Evolutionary conservation across 35 echinoderm and acorn worm genomes (phyloP).

Genomic region (Strongylocentrotus purpuratus): DNA sequence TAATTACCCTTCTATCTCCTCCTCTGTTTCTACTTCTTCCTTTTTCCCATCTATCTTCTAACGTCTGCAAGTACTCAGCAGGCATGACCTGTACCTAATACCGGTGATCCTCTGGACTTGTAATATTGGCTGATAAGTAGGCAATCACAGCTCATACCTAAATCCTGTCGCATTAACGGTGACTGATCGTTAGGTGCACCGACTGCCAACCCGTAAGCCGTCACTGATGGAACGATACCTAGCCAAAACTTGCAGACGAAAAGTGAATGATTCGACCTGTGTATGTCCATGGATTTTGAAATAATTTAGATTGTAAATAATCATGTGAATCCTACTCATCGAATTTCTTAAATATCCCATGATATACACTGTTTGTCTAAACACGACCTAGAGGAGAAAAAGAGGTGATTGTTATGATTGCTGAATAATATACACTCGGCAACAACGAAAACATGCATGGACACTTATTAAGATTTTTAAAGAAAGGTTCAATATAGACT

Average conservation of each 20-base stretch:
- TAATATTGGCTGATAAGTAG: not conserved
- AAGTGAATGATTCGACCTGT: not conserved
- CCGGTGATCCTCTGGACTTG: not conserved
- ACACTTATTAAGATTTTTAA: too few relatives aligned
- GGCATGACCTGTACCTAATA: not conserved
- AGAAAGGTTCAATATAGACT: too few relatives aligned
- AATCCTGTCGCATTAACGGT: not conserved
- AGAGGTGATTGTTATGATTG: too few relatives aligned
- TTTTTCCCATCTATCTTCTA: too few relatives aligned
- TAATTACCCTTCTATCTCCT: too few relatives aligned
- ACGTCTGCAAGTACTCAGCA: not conserved
- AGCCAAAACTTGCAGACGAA: not conserved
- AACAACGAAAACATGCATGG: too few relatives aligned
- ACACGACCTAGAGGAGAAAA: too few relatives aligned
- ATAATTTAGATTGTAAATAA: not conserved
- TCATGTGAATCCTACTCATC: not conserved
- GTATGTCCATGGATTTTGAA: not conserved
- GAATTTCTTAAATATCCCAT: too few relatives aligned
- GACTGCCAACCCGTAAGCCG: not conserved
- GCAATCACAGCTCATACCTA: not conserved
- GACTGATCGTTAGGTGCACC: not conserved
- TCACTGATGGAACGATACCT: not conserved
- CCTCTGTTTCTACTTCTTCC: too few relatives aligned
- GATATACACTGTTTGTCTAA: too few relatives aligned
- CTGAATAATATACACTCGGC: too few relatives aligned